A percentile compares a stretch with the other conserved stretches of the same genome.
Evolutionary conservation across 2,888 invertebrate genomes (phyloP).

Genomic region (Micropterix aruncella): DNA sequence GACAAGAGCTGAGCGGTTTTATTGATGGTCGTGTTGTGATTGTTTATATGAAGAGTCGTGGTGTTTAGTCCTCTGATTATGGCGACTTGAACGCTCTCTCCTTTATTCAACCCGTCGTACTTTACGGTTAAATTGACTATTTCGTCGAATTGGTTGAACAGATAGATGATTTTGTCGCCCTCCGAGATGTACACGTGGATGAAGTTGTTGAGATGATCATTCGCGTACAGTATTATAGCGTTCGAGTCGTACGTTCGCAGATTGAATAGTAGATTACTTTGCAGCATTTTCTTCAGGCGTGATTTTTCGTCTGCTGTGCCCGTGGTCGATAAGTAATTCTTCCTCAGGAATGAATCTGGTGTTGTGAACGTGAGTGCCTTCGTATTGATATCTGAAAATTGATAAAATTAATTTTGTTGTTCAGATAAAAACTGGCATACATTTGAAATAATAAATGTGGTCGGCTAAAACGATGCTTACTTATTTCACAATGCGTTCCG

Average conservation of each 20-base stretch:
- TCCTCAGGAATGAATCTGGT: slow-evolving; percentile 63
- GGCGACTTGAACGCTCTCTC: slow-evolving; percentile 81
- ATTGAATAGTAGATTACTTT: slow-evolving; percentile 74
- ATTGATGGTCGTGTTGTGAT: slow-evolving; percentile 54
- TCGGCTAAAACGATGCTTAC: slow-evolving; percentile 50
- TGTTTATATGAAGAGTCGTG: slow-evolving; percentile 72
- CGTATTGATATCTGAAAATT: slow-evolving; percentile 69
- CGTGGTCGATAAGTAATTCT: slow-evolving; percentile 60
- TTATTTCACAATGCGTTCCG: slow-evolving; percentile 80
- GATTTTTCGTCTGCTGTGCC: slow-evolving; percentile 46
- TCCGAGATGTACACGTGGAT: slow-evolving; percentile 75
- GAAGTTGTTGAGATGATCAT: slow-evolving; percentile 88
- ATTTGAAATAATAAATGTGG: not conserved
- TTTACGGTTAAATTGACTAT: slow-evolving; percentile 68
- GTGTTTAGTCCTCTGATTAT: slow-evolving; percentile 57
- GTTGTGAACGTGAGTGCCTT: slow-evolving; percentile 82
- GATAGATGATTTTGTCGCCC: slow-evolving; percentile 65
- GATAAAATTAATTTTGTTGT: slow-evolving; percentile 5
- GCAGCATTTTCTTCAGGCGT: slow-evolving; percentile 58
- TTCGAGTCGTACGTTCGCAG: slow-evolving; percentile 74
- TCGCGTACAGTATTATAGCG: slow-evolving; percentile 76
- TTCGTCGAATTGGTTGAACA: slow-evolving; percentile 71
- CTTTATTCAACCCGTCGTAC: slow-evolving; percentile 59
- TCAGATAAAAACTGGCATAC: not conserved
- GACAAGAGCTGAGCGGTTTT: slow-evolving; percentile 55